Conservation (phyloP, 2,797 vertebrate genomes). For the Anguilla anguilla region DNA sequence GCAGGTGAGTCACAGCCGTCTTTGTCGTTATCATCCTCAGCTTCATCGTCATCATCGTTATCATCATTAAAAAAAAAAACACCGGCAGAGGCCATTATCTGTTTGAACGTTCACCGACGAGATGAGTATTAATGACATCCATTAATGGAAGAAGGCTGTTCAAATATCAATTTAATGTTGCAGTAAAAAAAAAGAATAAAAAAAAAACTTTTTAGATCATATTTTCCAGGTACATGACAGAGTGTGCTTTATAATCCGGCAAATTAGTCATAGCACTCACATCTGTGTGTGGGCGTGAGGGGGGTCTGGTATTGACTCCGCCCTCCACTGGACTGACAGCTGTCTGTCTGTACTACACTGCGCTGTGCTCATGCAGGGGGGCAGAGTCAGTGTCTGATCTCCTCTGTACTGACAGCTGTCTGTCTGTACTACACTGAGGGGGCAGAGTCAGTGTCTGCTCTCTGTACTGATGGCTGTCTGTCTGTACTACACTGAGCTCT, state of each 20-base stretch:
- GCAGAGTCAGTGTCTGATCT: too few species aligned
- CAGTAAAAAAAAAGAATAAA: neutral
- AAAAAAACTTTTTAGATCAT: neutral
- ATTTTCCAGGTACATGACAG: neutral
- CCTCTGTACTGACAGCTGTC: too few species aligned
- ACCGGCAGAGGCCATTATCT: neutral
- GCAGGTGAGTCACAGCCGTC: conserved; percentile 59
- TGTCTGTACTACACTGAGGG: too few species aligned
- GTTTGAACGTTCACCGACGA: neutral
- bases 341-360: neutral
- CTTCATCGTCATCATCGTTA: neutral
- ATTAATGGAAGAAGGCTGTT: neutral
- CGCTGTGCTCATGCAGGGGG: too few species aligned
- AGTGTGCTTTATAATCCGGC: neutral
- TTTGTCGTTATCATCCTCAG: neutral
- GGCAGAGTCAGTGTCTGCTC: too few species aligned
- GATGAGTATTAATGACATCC: neutral
- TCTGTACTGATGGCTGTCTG: too few species aligned
- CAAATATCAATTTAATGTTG: neutral
- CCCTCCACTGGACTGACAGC: neutral
- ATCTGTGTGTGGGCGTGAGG: neutral
- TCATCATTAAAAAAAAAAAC: neutral
- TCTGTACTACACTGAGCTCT: too few species aligned
- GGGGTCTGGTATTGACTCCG: neutral
- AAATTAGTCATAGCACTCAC: neutral